These are phyloP conservation scores for Lysiphlebus fabarum DNA, from an alignment of 1,140 invertebrate species.

Conservation along the genomic window DNA sequence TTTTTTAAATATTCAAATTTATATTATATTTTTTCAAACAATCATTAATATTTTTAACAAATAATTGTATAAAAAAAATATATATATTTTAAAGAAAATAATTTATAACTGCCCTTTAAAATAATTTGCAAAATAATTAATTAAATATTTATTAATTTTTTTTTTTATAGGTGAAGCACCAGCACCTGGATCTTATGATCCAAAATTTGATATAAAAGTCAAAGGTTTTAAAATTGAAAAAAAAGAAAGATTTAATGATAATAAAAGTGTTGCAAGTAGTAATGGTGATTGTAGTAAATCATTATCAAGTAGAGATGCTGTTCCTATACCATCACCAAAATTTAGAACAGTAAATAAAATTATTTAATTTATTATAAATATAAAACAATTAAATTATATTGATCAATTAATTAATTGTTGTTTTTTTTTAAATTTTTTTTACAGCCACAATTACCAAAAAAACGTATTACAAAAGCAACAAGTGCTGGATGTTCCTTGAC, in stretches of 20 bases:
- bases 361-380: no score
- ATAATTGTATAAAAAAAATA: no score
- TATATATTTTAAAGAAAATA: no score
- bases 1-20: no score
- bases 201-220: slow-evolving; percentile 46
- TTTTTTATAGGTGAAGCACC: slow-evolving; percentile 45
- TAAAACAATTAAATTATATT: no score
- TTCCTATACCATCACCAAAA: slow-evolving; percentile 22
- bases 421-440: slow-evolving; percentile 1
- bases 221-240: slow-evolving; percentile 46
- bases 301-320: slow-evolving; percentile 34
- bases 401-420: neutral
- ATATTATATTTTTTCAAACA: no score
- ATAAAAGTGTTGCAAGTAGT: slow-evolving; percentile 42
- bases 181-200: slow-evolving; percentile 51
- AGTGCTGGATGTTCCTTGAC: slow-evolving; percentile 14
- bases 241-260: slow-evolving; percentile 44
- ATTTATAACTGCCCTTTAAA: no score
- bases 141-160: no score
- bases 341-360: slow-evolving; percentile 34
- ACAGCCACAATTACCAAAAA: slow-evolving; percentile 42
- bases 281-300: slow-evolving; percentile 40
- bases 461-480: slow-evolving; percentile 32
- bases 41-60: no score
- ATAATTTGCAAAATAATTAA: no score